Percentiles rank a stretch among this genome's conserved stretches.
Evolutionary conservation across 2,113 vertebrate species (phyloP).

Genomic region (Labeo catla): DNA sequence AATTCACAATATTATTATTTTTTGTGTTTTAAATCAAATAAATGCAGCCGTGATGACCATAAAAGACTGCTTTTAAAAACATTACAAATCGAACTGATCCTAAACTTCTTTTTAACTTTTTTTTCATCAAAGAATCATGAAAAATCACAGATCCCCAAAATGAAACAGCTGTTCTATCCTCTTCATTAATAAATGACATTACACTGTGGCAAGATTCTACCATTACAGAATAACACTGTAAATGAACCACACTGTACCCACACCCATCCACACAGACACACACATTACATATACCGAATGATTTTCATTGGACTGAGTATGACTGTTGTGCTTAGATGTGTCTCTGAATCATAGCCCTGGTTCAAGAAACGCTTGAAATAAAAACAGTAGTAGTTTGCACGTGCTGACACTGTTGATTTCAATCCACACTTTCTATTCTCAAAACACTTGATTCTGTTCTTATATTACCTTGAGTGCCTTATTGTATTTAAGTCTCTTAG

Average conservation of each 20-base stretch:
- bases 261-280: slow-evolving; percentile 4
- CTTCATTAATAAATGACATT: not conserved
- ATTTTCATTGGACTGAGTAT: not conserved
- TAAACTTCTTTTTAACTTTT: not conserved
- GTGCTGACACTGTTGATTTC: not conserved
- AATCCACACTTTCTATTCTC: not conserved
- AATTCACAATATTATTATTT: too few relatives aligned
- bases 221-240: not conserved
- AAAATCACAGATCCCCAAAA: too few relatives aligned
- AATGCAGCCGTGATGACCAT: too few relatives aligned
- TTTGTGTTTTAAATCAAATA: too few relatives aligned
- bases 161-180: too few relatives aligned
- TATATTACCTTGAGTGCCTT: not conserved
- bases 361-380: not conserved
- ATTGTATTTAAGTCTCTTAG: not conserved
- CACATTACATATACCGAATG: slow-evolving; percentile 6
- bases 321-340: not conserved
- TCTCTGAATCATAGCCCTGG: not conserved
- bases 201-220: not conserved
- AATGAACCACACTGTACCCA: not conserved
- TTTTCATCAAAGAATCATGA: not conserved
- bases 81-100: too few relatives aligned
- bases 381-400: not conserved
- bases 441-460: not conserved
- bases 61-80: too few relatives aligned